Evolutionary conservation across 2,113 vertebrate species (phyloP), one percentile per base, ranked within the genome.

Genomic region (Oryzias curvinotus): DNA sequence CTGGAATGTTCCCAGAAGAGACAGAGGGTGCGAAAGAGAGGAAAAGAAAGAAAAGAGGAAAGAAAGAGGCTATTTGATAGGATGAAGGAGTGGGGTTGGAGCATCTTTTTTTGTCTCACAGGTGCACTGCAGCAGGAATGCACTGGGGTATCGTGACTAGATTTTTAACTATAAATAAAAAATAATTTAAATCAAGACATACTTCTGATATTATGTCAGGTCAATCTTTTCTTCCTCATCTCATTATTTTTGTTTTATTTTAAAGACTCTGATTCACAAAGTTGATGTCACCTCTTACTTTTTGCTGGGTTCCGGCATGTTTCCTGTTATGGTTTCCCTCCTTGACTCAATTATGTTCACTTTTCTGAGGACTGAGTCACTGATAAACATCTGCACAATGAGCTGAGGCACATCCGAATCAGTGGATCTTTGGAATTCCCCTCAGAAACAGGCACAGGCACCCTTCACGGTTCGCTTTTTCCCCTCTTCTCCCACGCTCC

Each of bases 1-100:
- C 53, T 82, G 87, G 90, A 91, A 89, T 90, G 84, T 89, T 87
- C 84, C 80, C 86, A 86, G 84, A 72, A 62, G 72, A 84, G 82
- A 83, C 49, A 26, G 70, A 77, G 81, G 74, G 66, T n/a, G 62
- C 19, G 28, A 72, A 67, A 62, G 66, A 74, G 62, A 62, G 62
- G 49, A 56, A 75, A 69, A 73, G 56, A 73, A 62, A 51, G 54
- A 58, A 52, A 36, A 54, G 17, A 52, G 8, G 61, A 62, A 58
- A 73, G 53, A 77, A 76, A 63, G 73, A 68, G 76, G 55, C 54
- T 23, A 62, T 81, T 78, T 81, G 70, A 85, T 67, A 59, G 51
- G 58, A 75, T 5, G 66, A 30, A 42, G 62, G 21, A 23, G 61
- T n/a, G 48, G 49, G 47, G 71, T 63, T 75, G 70, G 51, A 77